A percentile compares a stretch with the other conserved stretches of the same genome.
phyloP scores from a whole-genome alignment of 1,140 invertebrate species.

The Diploscapter pachys region DNA sequence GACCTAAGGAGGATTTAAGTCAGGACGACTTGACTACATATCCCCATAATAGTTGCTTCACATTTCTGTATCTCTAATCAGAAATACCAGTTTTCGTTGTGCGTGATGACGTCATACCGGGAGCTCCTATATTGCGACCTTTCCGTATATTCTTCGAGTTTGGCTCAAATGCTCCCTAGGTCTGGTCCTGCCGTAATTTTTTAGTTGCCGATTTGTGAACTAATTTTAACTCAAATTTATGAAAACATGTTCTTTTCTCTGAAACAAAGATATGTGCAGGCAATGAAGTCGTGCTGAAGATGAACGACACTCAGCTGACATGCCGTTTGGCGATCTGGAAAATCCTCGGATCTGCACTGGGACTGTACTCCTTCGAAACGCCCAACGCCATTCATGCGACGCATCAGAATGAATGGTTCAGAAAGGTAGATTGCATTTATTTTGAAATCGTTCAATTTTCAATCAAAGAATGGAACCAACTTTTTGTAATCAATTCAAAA shows the following conservation, averaged over 20 bases:
- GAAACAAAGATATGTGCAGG: constrained; percentile 1
- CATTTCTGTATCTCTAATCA: too few species aligned
- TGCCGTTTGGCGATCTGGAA: constrained; percentile 20
- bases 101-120: too few species aligned
- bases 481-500: neutral
- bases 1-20: too few species aligned
- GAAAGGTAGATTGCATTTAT: neutral
- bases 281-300: neutral
- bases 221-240: neutral
- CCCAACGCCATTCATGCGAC: constrained; percentile 15
- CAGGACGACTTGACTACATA: too few species aligned
- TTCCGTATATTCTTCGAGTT: too few species aligned
- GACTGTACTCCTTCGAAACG: constrained; percentile 20
- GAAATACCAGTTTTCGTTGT: too few species aligned
- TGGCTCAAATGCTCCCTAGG: too few species aligned
- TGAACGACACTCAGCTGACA: neutral
- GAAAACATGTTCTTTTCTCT: neutral
- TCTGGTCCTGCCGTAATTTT: too few species aligned
- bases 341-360: constrained; percentile 10
- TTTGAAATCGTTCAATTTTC: too few species aligned
- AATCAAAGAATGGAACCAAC: neutral
- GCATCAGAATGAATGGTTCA: constrained; percentile 22
- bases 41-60: too few species aligned
- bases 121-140: too few species aligned
- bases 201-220: too few species aligned